Percentiles rank a stretch among this genome's conserved stretches.
Conservation (phyloP, 2,797 vertebrate genomes). For the Hypotaenidia okinawae region DNA sequence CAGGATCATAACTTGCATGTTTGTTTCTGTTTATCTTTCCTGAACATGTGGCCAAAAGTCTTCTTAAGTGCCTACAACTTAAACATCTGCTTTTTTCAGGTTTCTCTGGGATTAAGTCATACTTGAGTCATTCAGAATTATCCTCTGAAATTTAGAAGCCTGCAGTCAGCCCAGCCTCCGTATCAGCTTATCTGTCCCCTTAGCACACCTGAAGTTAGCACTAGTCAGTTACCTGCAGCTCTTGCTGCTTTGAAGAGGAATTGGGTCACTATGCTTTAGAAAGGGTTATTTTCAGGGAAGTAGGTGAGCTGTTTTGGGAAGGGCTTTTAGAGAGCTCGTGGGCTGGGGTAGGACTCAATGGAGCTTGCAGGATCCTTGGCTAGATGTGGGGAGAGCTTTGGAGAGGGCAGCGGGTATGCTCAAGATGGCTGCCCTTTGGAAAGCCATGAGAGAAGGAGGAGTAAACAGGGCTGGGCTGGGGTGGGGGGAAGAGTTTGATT, state of each 20-base stretch:
- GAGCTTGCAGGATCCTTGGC: not conserved
- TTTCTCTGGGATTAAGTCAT: not conserved
- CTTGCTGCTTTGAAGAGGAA: not conserved
- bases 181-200: not conserved
- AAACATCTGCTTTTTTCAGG: not conserved
- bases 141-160: not conserved
- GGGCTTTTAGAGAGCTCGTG: not conserved
- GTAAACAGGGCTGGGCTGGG: not conserved
- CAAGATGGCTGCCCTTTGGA: not conserved
- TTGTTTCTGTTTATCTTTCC: not conserved
- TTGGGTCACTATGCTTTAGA: not conserved
- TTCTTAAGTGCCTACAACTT: not conserved
- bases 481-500: not conserved
- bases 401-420: not conserved
- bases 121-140: not conserved
- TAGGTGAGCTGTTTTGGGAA: not conserved
- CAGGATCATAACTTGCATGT: not conserved
- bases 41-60: not conserved
- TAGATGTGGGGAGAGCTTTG: not conserved
- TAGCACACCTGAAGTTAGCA: not conserved
- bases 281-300: not conserved
- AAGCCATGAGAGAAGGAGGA: not conserved
- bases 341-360: fast-evolving
- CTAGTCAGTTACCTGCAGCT: not conserved
- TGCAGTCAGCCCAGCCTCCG: not conserved